Conservation (phyloP, 2,888 invertebrate genomes). For the Metacarcinus magister region DNA sequence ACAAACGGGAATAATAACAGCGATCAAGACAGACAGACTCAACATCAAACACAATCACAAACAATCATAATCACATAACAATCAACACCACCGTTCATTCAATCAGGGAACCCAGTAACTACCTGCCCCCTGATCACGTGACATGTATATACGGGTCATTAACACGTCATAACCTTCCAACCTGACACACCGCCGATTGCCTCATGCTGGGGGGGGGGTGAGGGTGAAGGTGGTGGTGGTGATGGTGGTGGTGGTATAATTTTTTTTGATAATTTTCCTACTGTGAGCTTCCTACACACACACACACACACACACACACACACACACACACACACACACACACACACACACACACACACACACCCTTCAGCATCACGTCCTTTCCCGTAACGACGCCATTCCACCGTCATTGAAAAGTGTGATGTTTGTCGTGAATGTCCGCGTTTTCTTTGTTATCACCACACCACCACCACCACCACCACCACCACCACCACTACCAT, state of each 20-base stretch:
- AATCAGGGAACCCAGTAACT: background rate
- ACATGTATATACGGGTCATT: slow-evolving; percentile 3
- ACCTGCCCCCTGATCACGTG: background rate
- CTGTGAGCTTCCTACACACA: background rate
- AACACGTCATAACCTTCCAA: background rate
- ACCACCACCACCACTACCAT: background rate
- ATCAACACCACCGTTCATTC: background rate
- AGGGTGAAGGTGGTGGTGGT: background rate
- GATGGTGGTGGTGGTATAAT: background rate
- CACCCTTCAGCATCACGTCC: background rate
- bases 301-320: slow-evolving; percentile 12
- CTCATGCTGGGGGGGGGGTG: background rate
- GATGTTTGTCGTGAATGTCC: background rate
- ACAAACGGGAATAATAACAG: background rate
- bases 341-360: background rate
- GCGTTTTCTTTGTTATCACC: background rate
- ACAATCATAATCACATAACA: background rate
- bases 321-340: slow-evolving; percentile 1
- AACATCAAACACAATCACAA: background rate
- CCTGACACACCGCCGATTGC: background rate
- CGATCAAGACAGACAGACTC: background rate
- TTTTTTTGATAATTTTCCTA: background rate
- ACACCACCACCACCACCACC: background rate
- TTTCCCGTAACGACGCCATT: background rate
- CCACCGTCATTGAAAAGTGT: background rate